Conservation (phyloP, 2,888 invertebrate species). For the Aleiodes testaceus region DNA sequence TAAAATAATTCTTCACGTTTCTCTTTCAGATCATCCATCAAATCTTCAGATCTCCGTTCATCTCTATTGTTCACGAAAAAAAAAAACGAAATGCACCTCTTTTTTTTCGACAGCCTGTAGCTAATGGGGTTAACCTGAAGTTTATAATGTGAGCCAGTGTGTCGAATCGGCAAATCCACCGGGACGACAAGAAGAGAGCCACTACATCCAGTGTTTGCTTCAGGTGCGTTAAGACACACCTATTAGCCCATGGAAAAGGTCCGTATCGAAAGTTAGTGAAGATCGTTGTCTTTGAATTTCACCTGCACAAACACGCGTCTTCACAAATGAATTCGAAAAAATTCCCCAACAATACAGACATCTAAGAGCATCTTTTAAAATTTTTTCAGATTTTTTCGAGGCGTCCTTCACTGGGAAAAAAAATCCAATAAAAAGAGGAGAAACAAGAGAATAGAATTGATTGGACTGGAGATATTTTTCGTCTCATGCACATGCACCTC, state of each 20-base stretch:
- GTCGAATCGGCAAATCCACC: conserved; percentile 24
- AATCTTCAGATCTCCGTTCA: conserved; percentile 40
- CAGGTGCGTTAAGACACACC: conserved; percentile 19
- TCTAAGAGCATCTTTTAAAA: too few relatives aligned
- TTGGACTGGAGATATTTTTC: conserved; percentile 7
- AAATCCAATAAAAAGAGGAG: neutral
- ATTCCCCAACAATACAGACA: too few relatives aligned
- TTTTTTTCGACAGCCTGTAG: conserved; percentile 54
- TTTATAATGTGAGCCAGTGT: conserved; percentile 24
- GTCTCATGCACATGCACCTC: neutral
- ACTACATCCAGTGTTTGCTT: conserved; percentile 6
- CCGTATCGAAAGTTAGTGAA: neutral
- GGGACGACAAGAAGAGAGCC: neutral
- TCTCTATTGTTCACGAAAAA: conserved; percentile 1
- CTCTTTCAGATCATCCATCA: conserved; percentile 43
- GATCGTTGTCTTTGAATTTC: conserved; percentile 19
- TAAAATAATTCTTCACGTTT: too few relatives aligned
- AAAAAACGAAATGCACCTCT: neutral
- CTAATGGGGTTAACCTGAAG: conserved; percentile 57
- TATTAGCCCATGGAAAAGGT: conserved; percentile 10
- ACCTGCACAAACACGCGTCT: too few relatives aligned
- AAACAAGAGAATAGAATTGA: conserved; percentile 3
- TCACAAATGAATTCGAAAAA: too few relatives aligned
- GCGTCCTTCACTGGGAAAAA: neutral
- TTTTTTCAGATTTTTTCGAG: too few relatives aligned